These are phyloP conservation scores for Drosophila seguyi DNA, from an alignment of 1,140 invertebrate genomes.

Conservation along the genomic window DNA sequence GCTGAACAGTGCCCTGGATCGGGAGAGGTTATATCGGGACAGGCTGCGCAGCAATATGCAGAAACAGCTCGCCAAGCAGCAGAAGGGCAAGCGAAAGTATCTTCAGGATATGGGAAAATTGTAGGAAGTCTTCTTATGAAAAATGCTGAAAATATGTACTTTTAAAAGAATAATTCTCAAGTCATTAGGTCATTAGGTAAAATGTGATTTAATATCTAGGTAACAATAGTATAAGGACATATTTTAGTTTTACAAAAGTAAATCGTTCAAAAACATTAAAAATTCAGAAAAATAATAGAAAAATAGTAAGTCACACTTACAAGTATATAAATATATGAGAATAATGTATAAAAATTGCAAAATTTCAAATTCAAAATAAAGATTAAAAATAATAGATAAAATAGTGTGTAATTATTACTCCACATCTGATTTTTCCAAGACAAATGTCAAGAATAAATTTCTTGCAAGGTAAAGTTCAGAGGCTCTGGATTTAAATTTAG, in stretches of 20 bases:
- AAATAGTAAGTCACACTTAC: not conserved
- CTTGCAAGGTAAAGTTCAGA: not conserved
- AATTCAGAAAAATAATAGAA: not conserved
- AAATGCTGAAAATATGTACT: too few relatives aligned
- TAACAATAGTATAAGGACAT: not conserved
- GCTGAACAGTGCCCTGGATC: constrained; percentile 42
- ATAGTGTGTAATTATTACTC: not conserved
- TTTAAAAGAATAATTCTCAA: not conserved
- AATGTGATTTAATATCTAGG: not conserved
- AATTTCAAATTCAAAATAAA: not conserved
- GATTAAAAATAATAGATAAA: not conserved
- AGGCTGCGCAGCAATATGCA: constrained; percentile 50
- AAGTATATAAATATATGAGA: not conserved
- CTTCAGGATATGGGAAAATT: constrained; percentile 40
- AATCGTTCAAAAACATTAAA: not conserved
- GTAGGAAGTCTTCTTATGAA: not conserved
- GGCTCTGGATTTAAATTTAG: not conserved
- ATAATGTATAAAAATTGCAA: not conserved
- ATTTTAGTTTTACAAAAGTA: not conserved
- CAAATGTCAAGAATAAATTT: not conserved
- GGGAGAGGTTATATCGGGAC: constrained; percentile 61
- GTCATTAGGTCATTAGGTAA: not conserved
- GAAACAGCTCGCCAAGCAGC: constrained; percentile 45
- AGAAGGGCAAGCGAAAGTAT: constrained; percentile 19
- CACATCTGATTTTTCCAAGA: not conserved